Conservation (phyloP, 2,113 vertebrate species). For the Hyla sarda region DNA sequence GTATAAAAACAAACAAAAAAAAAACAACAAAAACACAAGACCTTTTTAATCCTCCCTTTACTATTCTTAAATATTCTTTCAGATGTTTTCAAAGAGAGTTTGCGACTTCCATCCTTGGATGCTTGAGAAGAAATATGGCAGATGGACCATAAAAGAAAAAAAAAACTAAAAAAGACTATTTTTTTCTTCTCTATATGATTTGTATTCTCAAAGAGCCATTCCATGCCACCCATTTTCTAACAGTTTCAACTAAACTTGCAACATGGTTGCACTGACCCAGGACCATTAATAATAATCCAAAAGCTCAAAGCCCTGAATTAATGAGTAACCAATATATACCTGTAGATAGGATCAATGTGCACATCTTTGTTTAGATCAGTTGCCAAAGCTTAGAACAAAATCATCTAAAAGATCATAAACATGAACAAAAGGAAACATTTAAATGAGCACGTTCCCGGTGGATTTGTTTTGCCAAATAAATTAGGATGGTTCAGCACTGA, state of each 20-base stretch:
- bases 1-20: no score
- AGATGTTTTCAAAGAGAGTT: neutral
- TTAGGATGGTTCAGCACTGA: constrained; percentile 42
- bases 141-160: neutral
- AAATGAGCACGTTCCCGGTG: constrained; percentile 24
- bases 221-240: neutral
- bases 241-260: neutral
- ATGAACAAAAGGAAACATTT: constrained; percentile 45
- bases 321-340: constrained; percentile 3
- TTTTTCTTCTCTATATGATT: neutral
- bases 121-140: neutral
- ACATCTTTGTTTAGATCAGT: constrained; percentile 1
- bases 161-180: neutral
- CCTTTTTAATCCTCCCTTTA: neutral
- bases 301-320: neutral
- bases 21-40: no score
- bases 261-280: neutral
- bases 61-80: neutral
- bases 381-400: constrained; percentile 42
- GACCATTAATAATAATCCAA: neutral
- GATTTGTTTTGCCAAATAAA: constrained; percentile 49
- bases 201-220: neutral
- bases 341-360: constrained; percentile 2
- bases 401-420: constrained; percentile 37
- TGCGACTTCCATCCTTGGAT: neutral